Evolutionary conservation across 2,888 invertebrate genomes (phyloP).

Genomic region (Geophilus truncorum): DNA sequence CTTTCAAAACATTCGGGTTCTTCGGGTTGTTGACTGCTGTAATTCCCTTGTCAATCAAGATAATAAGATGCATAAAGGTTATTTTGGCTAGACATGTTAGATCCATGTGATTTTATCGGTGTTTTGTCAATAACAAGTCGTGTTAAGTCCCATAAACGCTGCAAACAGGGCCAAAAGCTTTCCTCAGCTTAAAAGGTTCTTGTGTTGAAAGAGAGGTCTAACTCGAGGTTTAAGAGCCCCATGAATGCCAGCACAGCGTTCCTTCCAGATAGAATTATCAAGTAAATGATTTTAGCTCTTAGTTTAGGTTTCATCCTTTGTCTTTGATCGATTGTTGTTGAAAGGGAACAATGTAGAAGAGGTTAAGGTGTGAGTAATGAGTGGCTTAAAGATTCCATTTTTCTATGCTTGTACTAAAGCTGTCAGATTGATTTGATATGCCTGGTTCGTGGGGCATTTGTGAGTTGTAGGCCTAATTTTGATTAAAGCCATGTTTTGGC

Average conservation of each 20-base stretch:
- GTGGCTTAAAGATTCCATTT: too few relatives aligned
- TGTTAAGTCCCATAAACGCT: not conserved
- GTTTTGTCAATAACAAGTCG: not conserved
- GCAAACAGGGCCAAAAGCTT: not conserved
- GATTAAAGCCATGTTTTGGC: too few relatives aligned
- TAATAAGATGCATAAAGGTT: slow-evolving; percentile 6
- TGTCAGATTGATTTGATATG: too few relatives aligned
- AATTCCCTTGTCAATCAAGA: not conserved
- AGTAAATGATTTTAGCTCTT: not conserved
- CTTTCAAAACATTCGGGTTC: too few relatives aligned
- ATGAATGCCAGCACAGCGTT: not conserved
- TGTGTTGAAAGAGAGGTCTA: not conserved
- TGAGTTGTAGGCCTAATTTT: too few relatives aligned
- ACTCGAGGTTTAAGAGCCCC: not conserved
- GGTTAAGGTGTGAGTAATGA: too few relatives aligned
- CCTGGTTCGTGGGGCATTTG: too few relatives aligned
- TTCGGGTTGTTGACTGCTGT: not conserved
- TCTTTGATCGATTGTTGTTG: not conserved
- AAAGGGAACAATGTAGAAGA: too few relatives aligned
- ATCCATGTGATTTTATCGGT: not conserved
- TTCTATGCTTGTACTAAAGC: too few relatives aligned
- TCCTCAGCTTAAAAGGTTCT: slow-evolving; percentile 1
- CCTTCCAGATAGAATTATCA: not conserved
- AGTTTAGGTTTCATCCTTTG: not conserved
- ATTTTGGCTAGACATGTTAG: not conserved